These are phyloP conservation scores for Odontocerum albicorne DNA, from an alignment of 2,888 invertebrate species.

Conservation along the genomic window DNA sequence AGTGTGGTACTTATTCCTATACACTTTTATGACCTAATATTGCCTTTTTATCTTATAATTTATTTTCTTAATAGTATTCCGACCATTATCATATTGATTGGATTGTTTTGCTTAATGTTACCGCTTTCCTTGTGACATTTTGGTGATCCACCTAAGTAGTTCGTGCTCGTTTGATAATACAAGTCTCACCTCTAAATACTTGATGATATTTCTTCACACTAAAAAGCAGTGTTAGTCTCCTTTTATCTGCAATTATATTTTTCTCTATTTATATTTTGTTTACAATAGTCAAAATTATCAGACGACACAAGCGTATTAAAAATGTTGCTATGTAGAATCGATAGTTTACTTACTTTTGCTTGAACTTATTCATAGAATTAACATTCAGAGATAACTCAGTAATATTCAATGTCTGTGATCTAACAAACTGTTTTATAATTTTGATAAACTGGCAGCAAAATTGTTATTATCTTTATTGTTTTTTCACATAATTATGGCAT, in stretches of 20 bases:
- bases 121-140: slow-evolving; percentile 64
- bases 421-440: slow-evolving; percentile 6
- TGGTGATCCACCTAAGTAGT: slow-evolving; percentile 60
- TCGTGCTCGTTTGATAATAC: slow-evolving; percentile 54
- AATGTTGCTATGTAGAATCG: not conserved
- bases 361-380: not conserved
- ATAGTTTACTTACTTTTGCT: not conserved
- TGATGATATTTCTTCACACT: slow-evolving; percentile 16
- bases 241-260: slow-evolving; percentile 3
- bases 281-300: slow-evolving; percentile 1
- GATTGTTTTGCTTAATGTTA: slow-evolving; percentile 64
- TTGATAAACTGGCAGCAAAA: too few species aligned
- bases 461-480: too few species aligned
- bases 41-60: slow-evolving; percentile 36
- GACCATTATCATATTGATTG: slow-evolving; percentile 56
- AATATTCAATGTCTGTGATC: slow-evolving; percentile 13
- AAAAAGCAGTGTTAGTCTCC: slow-evolving; percentile 23
- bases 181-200: slow-evolving; percentile 6
- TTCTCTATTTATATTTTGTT: slow-evolving; percentile 11
- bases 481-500: too few species aligned
- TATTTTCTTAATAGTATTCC: slow-evolving; percentile 35
- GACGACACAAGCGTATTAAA: slow-evolving; percentile 16
- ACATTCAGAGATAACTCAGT: not conserved
- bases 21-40: slow-evolving; percentile 30
- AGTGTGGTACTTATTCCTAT: slow-evolving; percentile 31